Base-by-base conservation (phyloP, 2,797 vertebrate species). In the Amazona ochrocephala region DNA sequence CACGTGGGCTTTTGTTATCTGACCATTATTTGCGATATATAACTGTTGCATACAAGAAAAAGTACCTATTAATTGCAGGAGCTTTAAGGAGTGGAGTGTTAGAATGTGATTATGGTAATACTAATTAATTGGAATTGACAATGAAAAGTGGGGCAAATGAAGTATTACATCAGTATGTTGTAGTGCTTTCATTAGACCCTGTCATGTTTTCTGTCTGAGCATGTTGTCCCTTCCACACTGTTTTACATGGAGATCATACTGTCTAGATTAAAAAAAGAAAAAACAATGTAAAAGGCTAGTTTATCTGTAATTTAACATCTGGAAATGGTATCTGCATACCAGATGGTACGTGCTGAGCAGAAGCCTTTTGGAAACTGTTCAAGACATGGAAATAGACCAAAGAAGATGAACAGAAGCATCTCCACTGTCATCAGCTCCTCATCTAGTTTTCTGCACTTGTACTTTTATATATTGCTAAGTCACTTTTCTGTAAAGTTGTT, bases 301-400 rank as follows among this genome's bases (percentile, higher is more conserved):
- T 94, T 92, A 48, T 82, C 22, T 87, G 84, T 93, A 87, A 65
- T 92, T 75, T 87, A 85, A 91, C 86, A 94, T 94, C 86, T 93
- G 88, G 78, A 96, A 94, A 60, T 68, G 61, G 27, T 79, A 62
- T 95, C 78, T 93, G 65, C 47, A 30, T 78, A 62, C 68, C 96
- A 94, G 84, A 89, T 83, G 72, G 66, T 15, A 14, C 41, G 58
- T 32, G 24, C 45, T 90, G 68, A 92, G 65, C 84, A 87, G 65
- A 88, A 90, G 87, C 53, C n/a, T 93, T 90, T 83, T 92, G 91
- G 68, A 95, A 6, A 48, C 88, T 7, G 9, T 90, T 94, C 90
- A 93, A 87, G 54, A 71, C 47, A 61, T 13, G 17, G 75, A 89
- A 90, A 90, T 92, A 87, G 86, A 89, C 51, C 42, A 82, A 84